These are phyloP conservation scores for Molanna angustata DNA, from an alignment of 2,888 invertebrate genomes.

Conservation along the genomic window DNA sequence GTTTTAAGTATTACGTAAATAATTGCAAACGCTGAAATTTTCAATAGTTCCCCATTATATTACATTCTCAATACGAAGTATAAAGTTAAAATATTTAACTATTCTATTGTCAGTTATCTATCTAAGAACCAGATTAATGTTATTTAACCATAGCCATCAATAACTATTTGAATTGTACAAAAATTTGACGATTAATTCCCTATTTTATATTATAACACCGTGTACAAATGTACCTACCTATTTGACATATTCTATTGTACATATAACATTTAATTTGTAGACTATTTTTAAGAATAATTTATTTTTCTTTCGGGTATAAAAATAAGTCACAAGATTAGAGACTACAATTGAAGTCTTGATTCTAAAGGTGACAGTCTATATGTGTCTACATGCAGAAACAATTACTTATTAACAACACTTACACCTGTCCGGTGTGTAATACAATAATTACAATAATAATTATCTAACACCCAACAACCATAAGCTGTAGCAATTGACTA, in stretches of 20 bases:
- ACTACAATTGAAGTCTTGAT: constrained; percentile 31
- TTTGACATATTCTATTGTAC: background rate
- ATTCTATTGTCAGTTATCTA: constrained; percentile 32
- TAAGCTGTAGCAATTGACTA: constrained; percentile 15
- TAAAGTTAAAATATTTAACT: constrained; percentile 30
- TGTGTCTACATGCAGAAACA: constrained; percentile 21
- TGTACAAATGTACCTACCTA: background rate
- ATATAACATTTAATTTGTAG: constrained; percentile 14
- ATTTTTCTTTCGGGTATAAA: constrained; percentile 30
- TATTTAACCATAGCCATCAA: constrained; percentile 23
- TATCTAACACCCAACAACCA: constrained; percentile 11
- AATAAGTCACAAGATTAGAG: constrained; percentile 32
- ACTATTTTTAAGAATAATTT: no score
- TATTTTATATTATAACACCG: constrained; percentile 2
- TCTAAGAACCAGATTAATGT: constrained; percentile 21
- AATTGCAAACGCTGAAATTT: background rate
- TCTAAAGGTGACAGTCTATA: constrained; percentile 30
- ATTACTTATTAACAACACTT: constrained; percentile 4
- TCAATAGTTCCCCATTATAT: background rate
- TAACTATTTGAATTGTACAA: constrained; percentile 23
- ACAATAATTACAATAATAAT: background rate
- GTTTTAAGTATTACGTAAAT: constrained; percentile 5
- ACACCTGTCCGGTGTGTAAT: background rate
- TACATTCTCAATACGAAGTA: constrained; percentile 25
- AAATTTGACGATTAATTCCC: constrained; percentile 12